These are phyloP conservation scores for Caenorhabditis sp. DNA, from an alignment of 2,888 invertebrate species.

Conservation along the genomic window DNA sequence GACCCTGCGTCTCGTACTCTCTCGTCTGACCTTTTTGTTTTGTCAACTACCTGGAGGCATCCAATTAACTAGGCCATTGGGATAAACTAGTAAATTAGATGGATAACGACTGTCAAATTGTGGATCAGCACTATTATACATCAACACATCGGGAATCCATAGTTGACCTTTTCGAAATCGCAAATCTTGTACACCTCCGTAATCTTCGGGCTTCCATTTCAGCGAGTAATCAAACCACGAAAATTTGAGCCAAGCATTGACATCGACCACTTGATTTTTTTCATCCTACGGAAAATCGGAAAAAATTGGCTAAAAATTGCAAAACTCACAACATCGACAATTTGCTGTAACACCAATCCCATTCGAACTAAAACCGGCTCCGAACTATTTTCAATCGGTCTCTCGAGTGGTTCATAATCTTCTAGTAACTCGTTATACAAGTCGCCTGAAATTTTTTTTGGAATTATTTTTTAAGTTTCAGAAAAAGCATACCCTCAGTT, in stretches of 20 bases:
- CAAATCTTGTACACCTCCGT: constrained; percentile 55
- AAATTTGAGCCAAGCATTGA: constrained; percentile 60
- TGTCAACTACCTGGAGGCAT: constrained; percentile 86
- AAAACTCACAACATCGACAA: constrained; percentile 45
- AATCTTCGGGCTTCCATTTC: constrained; percentile 51
- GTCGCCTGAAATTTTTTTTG: constrained; percentile 25
- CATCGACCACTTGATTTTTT: constrained; percentile 59
- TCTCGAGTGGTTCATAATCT: constrained; percentile 55
- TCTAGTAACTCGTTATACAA: constrained; percentile 52
- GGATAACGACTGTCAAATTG: constrained; percentile 97
- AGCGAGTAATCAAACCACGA: constrained; percentile 58
- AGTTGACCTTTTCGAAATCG: constrained; percentile 52
- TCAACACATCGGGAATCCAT: constrained; percentile 62
- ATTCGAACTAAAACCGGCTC: constrained; percentile 54
- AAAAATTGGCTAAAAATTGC: too few species aligned
- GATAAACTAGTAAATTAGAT: constrained; percentile 93
- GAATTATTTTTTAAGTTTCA: too few species aligned
- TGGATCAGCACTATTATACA: constrained; percentile 84
- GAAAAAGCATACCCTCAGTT: not conserved
- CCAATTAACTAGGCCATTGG: constrained; percentile 92
- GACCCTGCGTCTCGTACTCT: too few species aligned
- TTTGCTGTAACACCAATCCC: constrained; percentile 52
- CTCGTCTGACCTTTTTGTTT: too few species aligned
- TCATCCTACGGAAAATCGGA: constrained; percentile 46
- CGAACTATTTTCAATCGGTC: constrained; percentile 54